These are phyloP conservation scores for Sinentomon sp. DNA, from an alignment of 2,888 invertebrate species.

Conservation along the genomic window DNA sequence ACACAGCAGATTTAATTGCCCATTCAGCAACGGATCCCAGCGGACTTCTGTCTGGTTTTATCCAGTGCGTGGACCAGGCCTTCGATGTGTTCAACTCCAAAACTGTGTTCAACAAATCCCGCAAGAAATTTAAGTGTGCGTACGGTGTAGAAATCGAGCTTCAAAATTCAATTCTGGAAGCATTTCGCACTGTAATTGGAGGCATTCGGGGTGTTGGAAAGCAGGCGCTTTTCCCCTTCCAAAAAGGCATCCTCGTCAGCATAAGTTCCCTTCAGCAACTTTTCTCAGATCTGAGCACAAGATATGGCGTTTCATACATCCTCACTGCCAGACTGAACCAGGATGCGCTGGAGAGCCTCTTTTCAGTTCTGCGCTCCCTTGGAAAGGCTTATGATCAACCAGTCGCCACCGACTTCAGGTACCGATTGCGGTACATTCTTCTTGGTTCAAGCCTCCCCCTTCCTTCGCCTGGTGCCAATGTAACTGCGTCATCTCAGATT, in stretches of 20 bases:
- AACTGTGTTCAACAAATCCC: constrained; percentile 1
- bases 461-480: too few species aligned
- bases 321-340: constrained; percentile 5
- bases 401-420: constrained; percentile 3
- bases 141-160: constrained; percentile 3
- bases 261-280: too few species aligned
- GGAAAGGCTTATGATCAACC: constrained; percentile 4
- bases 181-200: too few species aligned
- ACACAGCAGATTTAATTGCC: constrained; percentile 6
- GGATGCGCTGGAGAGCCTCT: constrained; percentile 7
- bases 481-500: too few species aligned
- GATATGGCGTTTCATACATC: too few species aligned
- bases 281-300: too few species aligned
- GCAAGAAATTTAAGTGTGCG: constrained; percentile 3
- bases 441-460: too few species aligned
- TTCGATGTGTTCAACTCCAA: constrained; percentile 11
- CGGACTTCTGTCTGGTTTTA: constrained; percentile 7
- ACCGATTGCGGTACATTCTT: constrained; percentile 4
- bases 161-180: neutral
- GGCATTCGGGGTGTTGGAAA: too few species aligned
- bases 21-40: too few species aligned
- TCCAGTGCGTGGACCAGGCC: constrained; percentile 8
- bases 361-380: constrained; percentile 4
- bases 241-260: too few species aligned
- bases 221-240: too few species aligned